Conservation (phyloP, 2,888 invertebrate genomes). For the Oasisia sp. region DNA sequence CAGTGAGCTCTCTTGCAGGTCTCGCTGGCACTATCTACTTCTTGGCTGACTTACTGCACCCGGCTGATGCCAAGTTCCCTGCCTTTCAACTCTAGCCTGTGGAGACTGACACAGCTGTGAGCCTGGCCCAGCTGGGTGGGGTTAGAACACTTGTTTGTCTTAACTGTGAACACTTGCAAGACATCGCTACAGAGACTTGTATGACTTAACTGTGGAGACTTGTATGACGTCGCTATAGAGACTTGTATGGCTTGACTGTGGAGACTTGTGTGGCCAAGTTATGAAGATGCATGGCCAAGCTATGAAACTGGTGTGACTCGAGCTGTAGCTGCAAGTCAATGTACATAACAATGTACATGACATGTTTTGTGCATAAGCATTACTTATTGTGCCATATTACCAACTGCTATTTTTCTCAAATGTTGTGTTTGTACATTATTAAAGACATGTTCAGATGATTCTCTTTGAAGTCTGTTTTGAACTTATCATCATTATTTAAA, state of each 20-base stretch:
- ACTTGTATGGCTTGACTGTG: no score
- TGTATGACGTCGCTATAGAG: neutral
- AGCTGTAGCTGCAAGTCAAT: neutral
- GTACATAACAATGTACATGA: neutral
- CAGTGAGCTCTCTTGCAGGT: slow-evolving; percentile 46
- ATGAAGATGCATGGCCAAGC: no score
- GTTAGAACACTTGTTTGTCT: no score
- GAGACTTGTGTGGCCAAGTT: neutral
- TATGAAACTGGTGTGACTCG: neutral
- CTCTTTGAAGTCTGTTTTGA: neutral
- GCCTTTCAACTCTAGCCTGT: slow-evolving; percentile 68
- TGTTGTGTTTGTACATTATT: neutral
- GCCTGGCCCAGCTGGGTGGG: no score
- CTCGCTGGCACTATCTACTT: slow-evolving; percentile 82
- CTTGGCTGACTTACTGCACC: slow-evolving; percentile 76
- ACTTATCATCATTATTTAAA: no score
- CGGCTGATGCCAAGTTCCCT: slow-evolving; percentile 79
- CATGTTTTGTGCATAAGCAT: neutral
- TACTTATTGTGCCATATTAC: neutral
- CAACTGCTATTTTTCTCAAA: neutral
- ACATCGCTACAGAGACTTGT: no score
- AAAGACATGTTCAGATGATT: neutral
- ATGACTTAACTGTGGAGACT: neutral
- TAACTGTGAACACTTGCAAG: no score
- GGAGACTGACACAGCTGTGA: neutral